Evolutionary conservation across 2,797 vertebrate genomes (phyloP), one percentile per base, ranked within the genome.

Genomic region (Notamacropus eugenii): DNA sequence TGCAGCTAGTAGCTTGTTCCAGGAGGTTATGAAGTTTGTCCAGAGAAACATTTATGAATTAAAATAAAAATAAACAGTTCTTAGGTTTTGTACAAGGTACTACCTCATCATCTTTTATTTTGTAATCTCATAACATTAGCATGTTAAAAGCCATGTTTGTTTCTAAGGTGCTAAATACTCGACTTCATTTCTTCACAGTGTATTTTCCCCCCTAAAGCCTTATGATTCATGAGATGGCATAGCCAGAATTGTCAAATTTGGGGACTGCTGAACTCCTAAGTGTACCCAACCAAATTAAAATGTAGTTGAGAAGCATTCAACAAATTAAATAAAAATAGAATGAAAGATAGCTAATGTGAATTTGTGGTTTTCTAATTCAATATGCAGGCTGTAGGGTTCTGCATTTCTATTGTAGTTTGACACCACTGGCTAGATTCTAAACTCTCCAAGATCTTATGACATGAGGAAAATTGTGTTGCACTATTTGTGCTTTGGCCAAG

Each of bases 71-170:
- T 34, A 91, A 55, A 67, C 67, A 93, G 31, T 74, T 94, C n/a
- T 95, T 57, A 52, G n/a, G 55, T 93, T 93, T 91, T 91, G 31
- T 96, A 67, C 90, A 55, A 92, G 58, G 29, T 95, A 28, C 94
- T 52, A 11, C 93, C 50, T 22, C 28, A 90, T 12, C 31, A 91
- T 67, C 54, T 82, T 74, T 82, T 55, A 50, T 28, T 95, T 93
- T 50, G 56, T 91, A 95, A 91, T 55, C 62, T 5, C 91, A 74
- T 40, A 95, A 59, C 9, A 94, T 29, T 93, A 29, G n/a, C 59
- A 82, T 93, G 95, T 96, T 90, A 96, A 90, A 90, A 93, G 87
- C 67, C 46, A 82, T 82, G 22, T 46, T 82, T 46, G n/a, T 82
- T 82, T 24, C 67, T 82, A 40, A 46, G 46, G 62, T 8, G 46